These are phyloP conservation scores for Rhabdophis nuchalis DNA, from an alignment of 2,797 vertebrate genomes.

Conservation along the genomic window DNA sequence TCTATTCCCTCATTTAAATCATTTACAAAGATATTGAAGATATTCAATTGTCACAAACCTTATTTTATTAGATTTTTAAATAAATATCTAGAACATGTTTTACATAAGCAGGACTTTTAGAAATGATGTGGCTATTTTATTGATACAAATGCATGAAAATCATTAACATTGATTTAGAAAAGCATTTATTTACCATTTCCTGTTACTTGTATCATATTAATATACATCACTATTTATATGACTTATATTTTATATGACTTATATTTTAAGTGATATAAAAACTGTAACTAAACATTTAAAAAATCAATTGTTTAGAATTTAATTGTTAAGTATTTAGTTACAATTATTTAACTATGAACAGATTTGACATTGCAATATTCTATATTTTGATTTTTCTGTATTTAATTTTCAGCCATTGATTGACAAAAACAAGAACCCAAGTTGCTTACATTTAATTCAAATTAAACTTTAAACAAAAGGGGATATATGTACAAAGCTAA, in stretches of 20 bases:
- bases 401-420: conserved; percentile 29
- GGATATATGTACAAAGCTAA: conserved; percentile 56
- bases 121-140: conserved; percentile 21
- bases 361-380: neutral
- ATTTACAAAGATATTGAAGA: too few relatives aligned
- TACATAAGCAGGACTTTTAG: conserved; percentile 18
- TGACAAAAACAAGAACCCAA: conserved; percentile 27
- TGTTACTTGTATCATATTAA: conserved; percentile 39
- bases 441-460: conserved; percentile 47
- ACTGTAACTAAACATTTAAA: neutral
- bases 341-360: neutral
- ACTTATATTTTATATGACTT: neutral
- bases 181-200: conserved; percentile 35
- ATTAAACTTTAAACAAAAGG: conserved; percentile 49
- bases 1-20: too few relatives aligned
- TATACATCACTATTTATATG: conserved; percentile 9
- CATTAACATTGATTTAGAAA: conserved; percentile 37
- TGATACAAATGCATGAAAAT: conserved; percentile 5
- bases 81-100: neutral
- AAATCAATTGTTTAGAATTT: conserved; percentile 24
- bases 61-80: conserved; percentile 17
- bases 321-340: neutral
- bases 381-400: neutral
- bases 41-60: neutral
- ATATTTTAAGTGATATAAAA: neutral